Percentiles rank a stretch among this genome's conserved stretches.
These are phyloP conservation scores for Etheostoma spectabile DNA, from an alignment of 2,113 vertebrate species.

Conservation along the genomic window DNA sequence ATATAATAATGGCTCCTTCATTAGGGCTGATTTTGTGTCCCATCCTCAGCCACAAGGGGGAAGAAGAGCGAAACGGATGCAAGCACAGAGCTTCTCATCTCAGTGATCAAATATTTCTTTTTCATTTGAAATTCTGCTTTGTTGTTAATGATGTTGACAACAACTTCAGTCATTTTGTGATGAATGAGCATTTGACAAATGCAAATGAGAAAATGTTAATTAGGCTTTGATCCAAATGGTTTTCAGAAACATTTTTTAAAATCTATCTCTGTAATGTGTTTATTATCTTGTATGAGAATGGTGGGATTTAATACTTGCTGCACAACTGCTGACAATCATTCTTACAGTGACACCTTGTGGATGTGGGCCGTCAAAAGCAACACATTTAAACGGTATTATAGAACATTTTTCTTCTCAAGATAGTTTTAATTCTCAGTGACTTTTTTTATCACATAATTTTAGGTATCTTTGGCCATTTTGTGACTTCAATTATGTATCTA, in stretches of 20 bases:
- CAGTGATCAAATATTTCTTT: slow-evolving; percentile 69
- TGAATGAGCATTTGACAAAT: slow-evolving; percentile 60
- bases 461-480: background rate
- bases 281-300: background rate
- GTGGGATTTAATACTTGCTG: background rate
- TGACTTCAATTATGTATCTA: background rate
- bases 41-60: slow-evolving; percentile 66
- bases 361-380: slow-evolving; percentile 6
- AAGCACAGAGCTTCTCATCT: slow-evolving; percentile 61
- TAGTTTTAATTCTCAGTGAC: background rate
- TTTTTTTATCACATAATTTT: background rate
- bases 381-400: background rate
- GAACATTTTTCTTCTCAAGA: background rate
- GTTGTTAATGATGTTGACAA: slow-evolving; percentile 74
- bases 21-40: slow-evolving; percentile 43
- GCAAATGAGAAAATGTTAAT: slow-evolving; percentile 62
- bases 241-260: slow-evolving; percentile 29
- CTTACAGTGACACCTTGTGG: slow-evolving; percentile 66
- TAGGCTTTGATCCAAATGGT: slow-evolving; percentile 29
- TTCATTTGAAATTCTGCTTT: slow-evolving; percentile 76
- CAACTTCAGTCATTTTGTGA: slow-evolving; percentile 65
- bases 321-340: slow-evolving; percentile 26
- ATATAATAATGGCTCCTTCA: slow-evolving; percentile 19
- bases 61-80: slow-evolving; percentile 57
- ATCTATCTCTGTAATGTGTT: slow-evolving; percentile 11